Evolutionary conservation across 2,797 vertebrate genomes (phyloP).

Genomic region (Apogon talboti): DNA sequence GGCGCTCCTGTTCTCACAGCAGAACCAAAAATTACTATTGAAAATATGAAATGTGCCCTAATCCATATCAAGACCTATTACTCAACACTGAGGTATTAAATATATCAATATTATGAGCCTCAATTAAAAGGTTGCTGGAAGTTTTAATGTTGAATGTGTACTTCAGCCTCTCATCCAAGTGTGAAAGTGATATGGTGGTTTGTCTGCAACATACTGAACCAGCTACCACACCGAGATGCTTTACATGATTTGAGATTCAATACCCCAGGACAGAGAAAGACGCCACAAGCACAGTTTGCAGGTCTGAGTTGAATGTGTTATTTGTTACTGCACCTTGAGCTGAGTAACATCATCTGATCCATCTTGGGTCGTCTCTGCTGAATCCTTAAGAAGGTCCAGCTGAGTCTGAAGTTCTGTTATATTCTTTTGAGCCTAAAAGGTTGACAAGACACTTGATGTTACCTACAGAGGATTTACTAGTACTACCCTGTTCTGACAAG

Average conservation of each 20-base stretch:
- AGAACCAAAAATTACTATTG: slow-evolving; percentile 3
- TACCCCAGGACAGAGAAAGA: neutral
- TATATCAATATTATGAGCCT: too few species aligned
- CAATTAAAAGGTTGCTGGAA: too few species aligned
- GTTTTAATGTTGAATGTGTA: too few species aligned
- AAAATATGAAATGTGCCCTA: neutral
- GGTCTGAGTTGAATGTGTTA: neutral
- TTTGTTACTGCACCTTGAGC: slow-evolving; percentile 85
- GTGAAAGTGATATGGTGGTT: too few species aligned
- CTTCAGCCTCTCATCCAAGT: too few species aligned
- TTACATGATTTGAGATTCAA: neutral
- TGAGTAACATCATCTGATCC: slow-evolving; percentile 82
- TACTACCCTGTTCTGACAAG: neutral
- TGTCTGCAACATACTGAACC: too few species aligned
- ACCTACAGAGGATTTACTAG: neutral
- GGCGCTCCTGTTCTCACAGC: slow-evolving; percentile 84
- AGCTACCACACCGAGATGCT: neutral
- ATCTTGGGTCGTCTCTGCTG: slow-evolving; percentile 70
- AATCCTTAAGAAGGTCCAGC: slow-evolving; percentile 86
- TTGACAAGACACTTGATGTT: neutral
- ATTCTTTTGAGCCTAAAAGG: slow-evolving; percentile 84
- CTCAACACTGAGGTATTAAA: neutral
- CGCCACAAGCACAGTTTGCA: neutral
- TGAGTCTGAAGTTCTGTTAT: slow-evolving; percentile 87
- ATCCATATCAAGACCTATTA: neutral